Evolutionary conservation across 2,113 vertebrate species (phyloP), one percentile per base, ranked within the genome.

Genomic region (Urocynchramus pylzowi): DNA sequence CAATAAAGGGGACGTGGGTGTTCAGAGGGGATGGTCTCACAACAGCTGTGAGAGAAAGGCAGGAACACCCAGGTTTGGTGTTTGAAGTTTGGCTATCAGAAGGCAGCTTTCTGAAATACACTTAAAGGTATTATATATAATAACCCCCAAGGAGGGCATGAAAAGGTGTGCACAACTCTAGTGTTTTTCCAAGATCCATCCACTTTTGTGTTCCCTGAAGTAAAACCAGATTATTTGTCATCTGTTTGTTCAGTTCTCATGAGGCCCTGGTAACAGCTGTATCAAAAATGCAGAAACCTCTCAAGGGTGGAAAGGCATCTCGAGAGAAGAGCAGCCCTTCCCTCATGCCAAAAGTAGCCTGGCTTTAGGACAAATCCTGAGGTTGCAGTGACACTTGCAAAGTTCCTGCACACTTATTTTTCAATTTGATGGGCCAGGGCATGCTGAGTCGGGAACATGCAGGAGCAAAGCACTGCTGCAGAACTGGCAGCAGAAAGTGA

Each of bases 391-490:
- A 76, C 44, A 52, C 19, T 27, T 61, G 64, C 31, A 61, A 60
- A 67, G 41, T 16, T 60, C 0, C 7, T 27, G 31, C 28, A 57
- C 10, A 2, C 13, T 68, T 45, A 41, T 11, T 84, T 82, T 84
- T 68, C 2, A 1, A 21, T 68, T 44, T 6, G 2, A 67, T 26
- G 44, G 47, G 42, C 45, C 47, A 75, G 42, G 52, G 22, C 31
- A 47, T 0, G 0, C 24, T 31, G 59, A 82, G 31, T 28, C 0
- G 0, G 61, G 47, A 74, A 44, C 0, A 0, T 5, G 0, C 27
- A 50, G 41, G 44, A 86, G 47, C n/a, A 57, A 88, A 77, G 78
- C 54, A 24, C 54, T 33, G 30, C 63, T 70, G 68, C 28, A 84
- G 47, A 92, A 69, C 54, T 2, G 0, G 26, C 0, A 4, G 41